A percentile compares a stretch with the other conserved stretches of the same genome.
Evolutionary conservation across 2,797 vertebrate genomes (phyloP).

Genomic region (Mareca penelope): DNA sequence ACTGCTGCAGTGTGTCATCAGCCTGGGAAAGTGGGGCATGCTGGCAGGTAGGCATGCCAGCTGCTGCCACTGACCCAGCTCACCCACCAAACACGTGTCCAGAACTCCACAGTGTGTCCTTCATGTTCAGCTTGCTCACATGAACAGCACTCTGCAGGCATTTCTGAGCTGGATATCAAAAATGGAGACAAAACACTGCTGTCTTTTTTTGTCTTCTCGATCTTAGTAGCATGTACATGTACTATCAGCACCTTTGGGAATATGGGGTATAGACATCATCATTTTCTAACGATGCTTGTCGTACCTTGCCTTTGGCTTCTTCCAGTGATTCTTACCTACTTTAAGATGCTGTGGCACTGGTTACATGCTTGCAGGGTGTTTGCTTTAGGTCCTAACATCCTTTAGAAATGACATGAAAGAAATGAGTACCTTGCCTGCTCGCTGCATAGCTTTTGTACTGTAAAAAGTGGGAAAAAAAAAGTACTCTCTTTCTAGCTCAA

Average conservation of each 20-base stretch:
- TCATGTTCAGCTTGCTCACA: background rate
- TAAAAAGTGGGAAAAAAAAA: background rate
- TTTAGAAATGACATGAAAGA: background rate
- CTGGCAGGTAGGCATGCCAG: background rate
- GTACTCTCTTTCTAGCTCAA: background rate
- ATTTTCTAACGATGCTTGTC: background rate
- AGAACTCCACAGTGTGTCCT: background rate
- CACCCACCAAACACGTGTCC: background rate
- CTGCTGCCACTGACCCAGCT: background rate
- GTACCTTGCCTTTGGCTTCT: background rate
- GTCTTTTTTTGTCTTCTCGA: background rate
- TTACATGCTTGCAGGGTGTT: background rate
- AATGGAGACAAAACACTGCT: background rate
- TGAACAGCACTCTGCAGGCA: fast-evolving
- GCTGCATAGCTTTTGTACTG: background rate
- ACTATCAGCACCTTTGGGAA: background rate
- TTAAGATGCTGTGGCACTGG: background rate
- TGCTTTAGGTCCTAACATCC: background rate
- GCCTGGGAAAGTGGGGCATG: background rate
- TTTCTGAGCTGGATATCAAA: background rate
- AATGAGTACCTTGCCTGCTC: background rate
- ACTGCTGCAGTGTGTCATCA: background rate
- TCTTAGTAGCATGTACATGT: background rate
- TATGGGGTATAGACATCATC: background rate
- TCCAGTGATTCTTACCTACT: background rate